A percentile compares a stretch with the other conserved stretches of the same genome.
Conservation (phyloP, 2,797 vertebrate genomes). For the Microctenopoma steveboyesi region DNA sequence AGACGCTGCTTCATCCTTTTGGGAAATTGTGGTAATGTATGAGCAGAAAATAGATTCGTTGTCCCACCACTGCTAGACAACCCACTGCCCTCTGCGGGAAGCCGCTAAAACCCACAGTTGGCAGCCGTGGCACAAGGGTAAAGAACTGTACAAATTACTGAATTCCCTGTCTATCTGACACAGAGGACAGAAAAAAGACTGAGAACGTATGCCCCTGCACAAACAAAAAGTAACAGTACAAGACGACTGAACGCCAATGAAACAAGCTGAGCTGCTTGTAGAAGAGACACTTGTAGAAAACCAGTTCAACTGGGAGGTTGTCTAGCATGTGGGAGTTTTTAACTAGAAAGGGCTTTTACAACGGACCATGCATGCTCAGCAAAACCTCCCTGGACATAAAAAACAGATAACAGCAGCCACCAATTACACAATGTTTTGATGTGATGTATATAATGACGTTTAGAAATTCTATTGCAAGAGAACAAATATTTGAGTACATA, state of each 20-base stretch:
- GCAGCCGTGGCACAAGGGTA: not conserved
- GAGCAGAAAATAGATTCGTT: slow-evolving; percentile 61
- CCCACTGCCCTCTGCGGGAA: slow-evolving; percentile 1
- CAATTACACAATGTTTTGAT: not conserved
- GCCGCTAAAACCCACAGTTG: slow-evolving; percentile 1
- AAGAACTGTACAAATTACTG: slow-evolving; percentile 2
- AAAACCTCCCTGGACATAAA: not conserved
- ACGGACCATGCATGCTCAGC: not conserved
- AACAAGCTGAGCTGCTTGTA: not conserved
- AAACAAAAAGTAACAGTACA: not conserved
- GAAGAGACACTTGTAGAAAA: not conserved
- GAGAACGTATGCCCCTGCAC: not conserved
- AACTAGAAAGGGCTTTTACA: not conserved
- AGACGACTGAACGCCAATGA: not conserved
- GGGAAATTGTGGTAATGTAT: slow-evolving; percentile 43
- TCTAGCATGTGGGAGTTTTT: not conserved
- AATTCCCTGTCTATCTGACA: not conserved
- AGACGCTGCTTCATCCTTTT: slow-evolving; percentile 25
- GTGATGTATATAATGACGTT: no score
- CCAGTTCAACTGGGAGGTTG: not conserved
- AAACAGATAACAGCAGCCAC: not conserved
- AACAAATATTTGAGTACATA: not conserved
- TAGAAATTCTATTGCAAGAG: no score
- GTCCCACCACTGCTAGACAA: slow-evolving; percentile 23
- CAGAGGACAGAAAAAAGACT: not conserved